Conservation (phyloP, 1,140 invertebrate genomes). For the Drosophila arawakana region DNA sequence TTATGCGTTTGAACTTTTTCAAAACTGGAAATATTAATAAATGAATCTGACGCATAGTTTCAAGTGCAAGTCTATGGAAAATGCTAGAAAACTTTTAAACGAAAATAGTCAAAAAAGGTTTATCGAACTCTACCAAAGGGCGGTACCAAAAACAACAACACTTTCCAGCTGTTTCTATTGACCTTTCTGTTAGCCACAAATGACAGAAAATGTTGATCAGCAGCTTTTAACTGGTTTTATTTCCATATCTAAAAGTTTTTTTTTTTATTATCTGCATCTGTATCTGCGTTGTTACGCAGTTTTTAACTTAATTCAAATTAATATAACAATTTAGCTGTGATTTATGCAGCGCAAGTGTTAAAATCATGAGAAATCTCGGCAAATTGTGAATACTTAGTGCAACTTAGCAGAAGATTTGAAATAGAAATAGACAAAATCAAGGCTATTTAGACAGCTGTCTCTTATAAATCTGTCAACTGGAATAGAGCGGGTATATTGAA, state of each 20-base stretch:
- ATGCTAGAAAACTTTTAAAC: constrained; percentile 31
- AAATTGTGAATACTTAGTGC: constrained; percentile 17
- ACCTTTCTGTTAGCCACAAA: constrained; percentile 19
- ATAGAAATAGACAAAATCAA: constrained; percentile 12
- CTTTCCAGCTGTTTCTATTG: constrained; percentile 10
- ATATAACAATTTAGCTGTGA: constrained; percentile 16
- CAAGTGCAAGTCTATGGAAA: constrained; percentile 18
- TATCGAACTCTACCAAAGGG: constrained; percentile 28
- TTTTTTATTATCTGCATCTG: constrained; percentile 5
- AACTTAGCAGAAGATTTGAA: not conserved
- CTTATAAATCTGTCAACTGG: not conserved
- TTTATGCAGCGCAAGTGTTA: constrained; percentile 29
- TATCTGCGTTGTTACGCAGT: constrained; percentile 34
- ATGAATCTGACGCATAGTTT: constrained; percentile 11
- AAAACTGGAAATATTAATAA: constrained; percentile 13
- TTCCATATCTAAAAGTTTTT: constrained; percentile 7
- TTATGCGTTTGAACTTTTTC: constrained; percentile 11
- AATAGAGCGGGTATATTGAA: not conserved
- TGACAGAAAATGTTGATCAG: constrained; percentile 10
- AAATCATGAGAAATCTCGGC: constrained; percentile 10
- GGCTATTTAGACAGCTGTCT: not conserved
- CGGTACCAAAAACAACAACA: constrained; percentile 9
- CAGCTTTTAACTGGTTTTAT: constrained; percentile 34
- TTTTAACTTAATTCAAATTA: constrained; percentile 11
- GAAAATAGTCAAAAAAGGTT: constrained; percentile 16